phyloP scores from a whole-genome alignment of 2,797 vertebrate species.

The Platyrinchus mystaceus region DNA sequence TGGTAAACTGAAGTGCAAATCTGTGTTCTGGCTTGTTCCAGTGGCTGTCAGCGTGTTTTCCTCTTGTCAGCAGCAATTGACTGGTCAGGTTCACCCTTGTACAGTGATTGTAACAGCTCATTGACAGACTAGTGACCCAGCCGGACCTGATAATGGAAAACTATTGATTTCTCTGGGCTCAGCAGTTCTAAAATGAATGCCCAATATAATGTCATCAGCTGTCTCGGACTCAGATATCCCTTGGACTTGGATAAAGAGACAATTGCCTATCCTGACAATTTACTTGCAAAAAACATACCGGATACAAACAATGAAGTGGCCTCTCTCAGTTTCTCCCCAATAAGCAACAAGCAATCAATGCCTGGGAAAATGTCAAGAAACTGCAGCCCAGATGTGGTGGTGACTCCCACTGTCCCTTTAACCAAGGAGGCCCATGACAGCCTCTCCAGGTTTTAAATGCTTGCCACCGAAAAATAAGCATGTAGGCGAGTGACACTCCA shows the following conservation, averaged over 20 bases:
- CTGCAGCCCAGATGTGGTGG: background rate
- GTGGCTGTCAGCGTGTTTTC: constrained; percentile 91
- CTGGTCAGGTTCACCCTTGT: constrained; percentile 87
- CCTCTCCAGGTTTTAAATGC: background rate
- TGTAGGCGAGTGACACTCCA: fast-evolving
- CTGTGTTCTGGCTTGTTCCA: constrained; percentile 94
- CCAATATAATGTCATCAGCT: constrained; percentile 81
- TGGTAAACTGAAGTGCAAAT: constrained; percentile 88
- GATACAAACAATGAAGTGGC: background rate
- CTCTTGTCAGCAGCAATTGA: constrained; percentile 95
- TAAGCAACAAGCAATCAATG: background rate
- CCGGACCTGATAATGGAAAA: constrained; percentile 97
- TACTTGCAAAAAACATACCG: background rate
- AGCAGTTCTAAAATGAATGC: constrained; percentile 83
- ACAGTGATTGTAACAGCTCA: constrained; percentile 91
- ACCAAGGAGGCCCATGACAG: background rate
- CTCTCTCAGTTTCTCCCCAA: constrained; percentile 7
- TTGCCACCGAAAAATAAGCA: background rate
- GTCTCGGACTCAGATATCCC: constrained; percentile 65
- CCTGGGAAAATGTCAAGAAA: background rate
- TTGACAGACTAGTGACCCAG: constrained; percentile 98
- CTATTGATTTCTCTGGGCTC: constrained; percentile 94
- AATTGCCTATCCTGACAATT: constrained; percentile 47
- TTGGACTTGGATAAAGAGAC: constrained; percentile 39
- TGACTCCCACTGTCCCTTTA: background rate